These are phyloP conservation scores for Macroramphosus scolopax DNA, from an alignment of 2,797 vertebrate genomes.

Conservation along the genomic window DNA sequence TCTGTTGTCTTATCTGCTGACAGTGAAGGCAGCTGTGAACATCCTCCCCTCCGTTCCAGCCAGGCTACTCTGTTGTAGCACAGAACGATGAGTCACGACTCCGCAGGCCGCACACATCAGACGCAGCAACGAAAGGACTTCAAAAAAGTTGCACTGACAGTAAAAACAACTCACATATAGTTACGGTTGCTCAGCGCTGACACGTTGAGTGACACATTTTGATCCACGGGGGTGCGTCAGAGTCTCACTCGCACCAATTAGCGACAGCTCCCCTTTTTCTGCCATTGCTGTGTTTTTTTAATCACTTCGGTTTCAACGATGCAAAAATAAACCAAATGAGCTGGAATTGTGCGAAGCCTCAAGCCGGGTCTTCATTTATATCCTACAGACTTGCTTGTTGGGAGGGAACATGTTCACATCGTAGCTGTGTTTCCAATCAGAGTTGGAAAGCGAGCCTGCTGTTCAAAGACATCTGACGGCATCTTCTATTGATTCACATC, in stretches of 20 bases:
- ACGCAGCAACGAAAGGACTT: neutral
- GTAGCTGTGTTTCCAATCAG: constrained; percentile 55
- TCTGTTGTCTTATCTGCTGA: too few species aligned
- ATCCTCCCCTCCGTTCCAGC: too few species aligned
- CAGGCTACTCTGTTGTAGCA: neutral
- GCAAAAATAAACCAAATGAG: constrained; percentile 29
- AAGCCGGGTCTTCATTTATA: constrained; percentile 44
- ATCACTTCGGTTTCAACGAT: constrained; percentile 19
- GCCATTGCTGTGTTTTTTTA: constrained; percentile 10
- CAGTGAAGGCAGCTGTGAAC: too few species aligned
- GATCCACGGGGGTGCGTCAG: constrained; percentile 1
- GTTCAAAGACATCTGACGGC: constrained; percentile 50
- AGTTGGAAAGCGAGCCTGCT: constrained; percentile 35
- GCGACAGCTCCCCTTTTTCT: neutral
- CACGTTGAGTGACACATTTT: constrained; percentile 21
- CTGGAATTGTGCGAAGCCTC: constrained; percentile 12
- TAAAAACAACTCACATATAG: neutral
- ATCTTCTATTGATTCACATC: constrained; percentile 21
- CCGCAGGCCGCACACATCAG: neutral
- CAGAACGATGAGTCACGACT: constrained; percentile 5
- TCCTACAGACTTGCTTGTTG: constrained; percentile 38
- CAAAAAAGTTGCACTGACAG: neutral
- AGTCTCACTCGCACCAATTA: constrained; percentile 23
- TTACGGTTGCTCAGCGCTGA: neutral
- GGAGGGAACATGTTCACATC: constrained; percentile 6